phyloP scores from a whole-genome alignment of 2,888 invertebrate genomes.

The Acrocyrtus sp. region DNA sequence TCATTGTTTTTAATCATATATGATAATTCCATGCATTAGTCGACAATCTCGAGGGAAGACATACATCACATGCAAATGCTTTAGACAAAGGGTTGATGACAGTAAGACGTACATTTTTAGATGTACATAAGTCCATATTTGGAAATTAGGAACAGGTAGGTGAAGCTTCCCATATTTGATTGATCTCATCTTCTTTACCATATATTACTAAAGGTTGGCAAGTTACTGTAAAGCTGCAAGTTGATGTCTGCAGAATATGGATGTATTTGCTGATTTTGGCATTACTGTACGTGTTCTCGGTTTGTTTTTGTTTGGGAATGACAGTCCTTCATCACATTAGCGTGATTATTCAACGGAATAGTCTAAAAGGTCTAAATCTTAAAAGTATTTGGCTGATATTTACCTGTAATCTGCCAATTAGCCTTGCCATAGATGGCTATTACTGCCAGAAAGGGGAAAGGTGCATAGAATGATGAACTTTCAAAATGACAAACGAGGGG shows the following conservation, averaged over 20 bases:
- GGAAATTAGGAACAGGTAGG: neutral
- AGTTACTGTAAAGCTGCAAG: neutral
- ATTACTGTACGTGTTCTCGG: neutral
- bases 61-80: too few species aligned
- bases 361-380: too few species aligned
- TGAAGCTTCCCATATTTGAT: slow-evolving; percentile 10
- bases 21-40: too few species aligned
- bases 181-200: neutral
- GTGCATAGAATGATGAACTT: too few species aligned
- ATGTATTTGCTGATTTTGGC: neutral
- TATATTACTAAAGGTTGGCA: neutral
- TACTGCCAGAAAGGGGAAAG: neutral
- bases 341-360: neutral
- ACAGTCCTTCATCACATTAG: neutral
- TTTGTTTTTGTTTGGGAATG: neutral
- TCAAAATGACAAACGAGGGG: too few species aligned
- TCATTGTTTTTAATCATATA: too few species aligned
- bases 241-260: too few species aligned
- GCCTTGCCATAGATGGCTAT: slow-evolving; percentile 3
- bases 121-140: too few species aligned
- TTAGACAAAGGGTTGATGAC: too few species aligned
- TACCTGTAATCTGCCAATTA: slow-evolving; percentile 11
- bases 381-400: too few species aligned
- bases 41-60: too few species aligned
- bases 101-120: too few species aligned